Evolutionary conservation across 2,888 invertebrate genomes (phyloP).

Genomic region (Rhimphoctona megacephalus): DNA sequence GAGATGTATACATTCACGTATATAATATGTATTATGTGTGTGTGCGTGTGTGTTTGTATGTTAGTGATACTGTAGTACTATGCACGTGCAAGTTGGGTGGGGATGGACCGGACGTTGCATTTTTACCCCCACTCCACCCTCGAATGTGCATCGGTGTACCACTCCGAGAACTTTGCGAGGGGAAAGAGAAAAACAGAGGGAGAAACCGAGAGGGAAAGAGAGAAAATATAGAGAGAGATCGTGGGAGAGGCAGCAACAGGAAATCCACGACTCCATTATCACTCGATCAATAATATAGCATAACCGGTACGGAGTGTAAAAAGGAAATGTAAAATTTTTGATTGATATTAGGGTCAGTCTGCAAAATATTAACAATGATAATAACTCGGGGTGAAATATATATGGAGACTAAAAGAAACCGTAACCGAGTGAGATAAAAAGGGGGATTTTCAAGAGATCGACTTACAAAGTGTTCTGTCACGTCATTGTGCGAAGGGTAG

Average conservation of each 20-base stretch:
- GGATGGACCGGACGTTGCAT: constrained; percentile 83
- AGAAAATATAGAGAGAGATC: constrained; percentile 58
- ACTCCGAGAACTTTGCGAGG: constrained; percentile 31
- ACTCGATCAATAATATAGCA: constrained; percentile 65
- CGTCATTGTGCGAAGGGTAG: not conserved
- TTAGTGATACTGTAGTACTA: constrained; percentile 42
- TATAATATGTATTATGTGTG: not conserved
- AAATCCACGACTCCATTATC: constrained; percentile 73
- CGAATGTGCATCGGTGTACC: constrained; percentile 55
- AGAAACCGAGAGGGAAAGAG: constrained; percentile 33
- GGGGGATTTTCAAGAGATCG: not conserved
- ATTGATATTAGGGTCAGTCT: constrained; percentile 1
- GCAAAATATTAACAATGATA: constrained; percentile 7
- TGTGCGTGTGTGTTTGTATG: not conserved
- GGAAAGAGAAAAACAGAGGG: constrained; percentile 40
- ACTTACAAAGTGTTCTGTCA: constrained; percentile 26
- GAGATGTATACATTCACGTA: constrained; percentile 50
- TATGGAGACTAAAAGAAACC: not conserved
- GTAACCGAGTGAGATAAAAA: not conserved
- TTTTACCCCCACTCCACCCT: constrained; percentile 76
- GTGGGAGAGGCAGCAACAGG: constrained; percentile 73
- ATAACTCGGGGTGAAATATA: not conserved
- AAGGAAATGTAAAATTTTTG: not conserved
- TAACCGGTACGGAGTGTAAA: constrained; percentile 33
- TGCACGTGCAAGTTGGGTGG: constrained; percentile 67